Evolutionary conservation across 2,888 invertebrate genomes (phyloP), one percentile per base, ranked within the genome.

Genomic region (Cyclophora albipunctata): DNA sequence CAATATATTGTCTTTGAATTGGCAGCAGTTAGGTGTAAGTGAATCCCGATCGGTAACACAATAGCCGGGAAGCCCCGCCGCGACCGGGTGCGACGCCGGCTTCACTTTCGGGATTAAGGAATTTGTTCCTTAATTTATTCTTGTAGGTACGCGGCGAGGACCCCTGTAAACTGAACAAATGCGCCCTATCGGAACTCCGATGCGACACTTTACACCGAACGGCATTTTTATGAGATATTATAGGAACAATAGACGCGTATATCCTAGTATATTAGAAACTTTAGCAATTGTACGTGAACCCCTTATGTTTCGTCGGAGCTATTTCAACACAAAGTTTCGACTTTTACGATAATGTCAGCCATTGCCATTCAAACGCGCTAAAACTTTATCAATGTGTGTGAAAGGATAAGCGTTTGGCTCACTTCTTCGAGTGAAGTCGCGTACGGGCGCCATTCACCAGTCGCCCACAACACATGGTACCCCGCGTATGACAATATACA

Each of bases 321-420:
- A 78, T 85, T 84, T 74, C 81, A 75, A 82, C 82, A 75, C 78
- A 82, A 86, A 88, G 84, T 87, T 86, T 74, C 82, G 73, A 81
- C 86, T 86, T 87, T 87, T 86, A 87, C 87, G 87, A 84, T 88
- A 87, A 88, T 87, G 86, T 81, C 85, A 83, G 84, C 83, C 86
- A 81, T 88, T 87, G 85, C 85, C 84, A 85, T 87, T 85, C 85
- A 84, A 84, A 86, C 84, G 77, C 81, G 85, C 80, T 81, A 78
- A 82, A 87, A 88, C 84, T 87, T 88, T 85, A 85, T 84, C 85
- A 84, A 84, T 85, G 86, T 81, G 84, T 81, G 84, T 76, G 79
- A 78, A 80, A 77, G 84, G 84, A 84, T 84, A 84, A 84, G 80
- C 82, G 78, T 78, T 78, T 62, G 71, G 72, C 72, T 78, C 78